Conservation (phyloP, 2,113 vertebrate species). For the Boleophthalmus pectinirostris region DNA sequence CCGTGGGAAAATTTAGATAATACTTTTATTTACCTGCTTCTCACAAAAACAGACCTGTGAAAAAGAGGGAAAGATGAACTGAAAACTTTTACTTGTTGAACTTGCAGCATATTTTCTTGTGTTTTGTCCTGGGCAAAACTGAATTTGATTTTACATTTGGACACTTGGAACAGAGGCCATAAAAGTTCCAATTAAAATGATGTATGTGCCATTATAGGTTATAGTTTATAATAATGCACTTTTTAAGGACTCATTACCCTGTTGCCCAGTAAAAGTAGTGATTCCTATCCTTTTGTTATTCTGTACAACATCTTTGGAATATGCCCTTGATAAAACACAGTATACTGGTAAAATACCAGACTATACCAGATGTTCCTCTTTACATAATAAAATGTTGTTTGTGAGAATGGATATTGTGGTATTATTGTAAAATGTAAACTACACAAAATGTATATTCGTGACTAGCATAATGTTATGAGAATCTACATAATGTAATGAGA, state of each 20-base stretch:
- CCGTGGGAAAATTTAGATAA: constrained; percentile 62
- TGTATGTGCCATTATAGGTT: background rate
- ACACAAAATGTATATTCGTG: background rate
- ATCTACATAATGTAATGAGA: background rate
- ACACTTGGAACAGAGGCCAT: background rate
- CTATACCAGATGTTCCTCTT: background rate
- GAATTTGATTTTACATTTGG: background rate
- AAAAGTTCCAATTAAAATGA: background rate
- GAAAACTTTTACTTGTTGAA: constrained; percentile 8
- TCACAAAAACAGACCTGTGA: constrained; percentile 14
- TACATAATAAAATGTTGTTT: background rate
- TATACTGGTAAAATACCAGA: too few species aligned
- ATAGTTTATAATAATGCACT: background rate
- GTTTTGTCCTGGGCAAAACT: background rate
- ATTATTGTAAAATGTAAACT: background rate
- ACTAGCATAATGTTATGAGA: background rate
- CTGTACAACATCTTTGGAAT: background rate
- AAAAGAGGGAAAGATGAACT: constrained; percentile 12
- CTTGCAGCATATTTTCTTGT: background rate
- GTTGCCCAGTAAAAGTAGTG: background rate
- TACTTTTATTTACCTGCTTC: constrained; percentile 54
- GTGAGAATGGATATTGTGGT: background rate
- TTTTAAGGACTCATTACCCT: too few species aligned
- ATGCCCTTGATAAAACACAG: background rate
- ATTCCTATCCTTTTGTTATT: background rate